phyloP scores from a whole-genome alignment of 2,888 invertebrate genomes.

The Morpho helenor region DNA sequence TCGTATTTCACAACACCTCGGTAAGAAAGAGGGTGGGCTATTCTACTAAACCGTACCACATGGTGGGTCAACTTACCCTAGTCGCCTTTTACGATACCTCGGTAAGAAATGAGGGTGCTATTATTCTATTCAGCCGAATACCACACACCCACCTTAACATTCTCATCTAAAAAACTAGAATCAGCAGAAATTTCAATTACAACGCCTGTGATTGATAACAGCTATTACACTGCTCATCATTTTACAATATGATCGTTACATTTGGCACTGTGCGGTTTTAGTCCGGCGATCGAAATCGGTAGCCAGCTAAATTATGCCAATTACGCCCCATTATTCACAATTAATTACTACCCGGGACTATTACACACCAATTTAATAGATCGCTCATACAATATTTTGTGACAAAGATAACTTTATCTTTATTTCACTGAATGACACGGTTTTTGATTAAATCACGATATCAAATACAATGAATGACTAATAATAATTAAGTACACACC shows the following conservation, averaged over 20 bases:
- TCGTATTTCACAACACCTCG: too few relatives aligned
- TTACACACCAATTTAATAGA: constrained; percentile 7
- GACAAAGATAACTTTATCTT: not conserved
- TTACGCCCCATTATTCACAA: constrained; percentile 12
- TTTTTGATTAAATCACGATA: too few relatives aligned
- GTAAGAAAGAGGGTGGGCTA: too few relatives aligned
- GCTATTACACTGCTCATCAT: constrained; percentile 10
- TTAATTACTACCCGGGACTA: constrained; percentile 8
- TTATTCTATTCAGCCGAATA: too few relatives aligned
- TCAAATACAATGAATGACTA: too few relatives aligned
- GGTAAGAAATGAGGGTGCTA: too few relatives aligned
- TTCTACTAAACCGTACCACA: too few relatives aligned
- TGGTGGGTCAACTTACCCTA: too few relatives aligned
- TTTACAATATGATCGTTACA: constrained; percentile 6
- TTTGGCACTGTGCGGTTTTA: constrained; percentile 9
- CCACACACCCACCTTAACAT: too few relatives aligned
- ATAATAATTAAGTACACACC: too few relatives aligned
- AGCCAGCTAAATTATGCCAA: constrained; percentile 11
- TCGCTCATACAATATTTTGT: constrained; percentile 1
- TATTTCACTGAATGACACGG: too few relatives aligned
- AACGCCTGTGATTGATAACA: constrained; percentile 1
- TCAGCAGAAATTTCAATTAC: constrained; percentile 2
- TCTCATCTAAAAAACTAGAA: not conserved
- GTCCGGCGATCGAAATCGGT: constrained; percentile 8
- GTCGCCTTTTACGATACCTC: too few relatives aligned